phyloP scores from a whole-genome alignment of 2,797 vertebrate species.

The Steatocranus sp. region DNA sequence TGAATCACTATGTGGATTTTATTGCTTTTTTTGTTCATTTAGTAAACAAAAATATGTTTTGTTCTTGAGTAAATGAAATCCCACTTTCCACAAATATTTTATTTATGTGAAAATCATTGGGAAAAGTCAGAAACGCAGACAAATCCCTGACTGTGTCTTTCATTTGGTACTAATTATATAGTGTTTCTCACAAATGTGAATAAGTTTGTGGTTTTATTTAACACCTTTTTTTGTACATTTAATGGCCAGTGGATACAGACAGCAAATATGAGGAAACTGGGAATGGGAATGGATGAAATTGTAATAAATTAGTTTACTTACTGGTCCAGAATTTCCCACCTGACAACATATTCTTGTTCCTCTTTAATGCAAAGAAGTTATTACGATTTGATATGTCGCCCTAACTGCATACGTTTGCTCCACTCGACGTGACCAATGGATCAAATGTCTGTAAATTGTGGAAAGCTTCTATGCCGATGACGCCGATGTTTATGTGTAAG shows the following conservation, averaged over 20 bases:
- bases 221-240: not conserved
- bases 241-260: not conserved
- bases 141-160: not conserved
- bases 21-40: not conserved
- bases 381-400: not conserved
- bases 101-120: not conserved
- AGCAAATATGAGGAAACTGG: not conserved
- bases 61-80: not conserved
- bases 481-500: not conserved
- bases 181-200: not conserved
- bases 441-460: not conserved
- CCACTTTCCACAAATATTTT: not conserved
- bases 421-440: not conserved
- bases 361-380: not conserved
- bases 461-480: not conserved
- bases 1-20: not conserved
- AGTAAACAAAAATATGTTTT: not conserved
- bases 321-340: not conserved
- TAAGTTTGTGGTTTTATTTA: not conserved
- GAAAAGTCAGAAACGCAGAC: not conserved
- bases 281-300: not conserved
- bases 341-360: not conserved
- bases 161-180: not conserved
- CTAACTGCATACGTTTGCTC: not conserved
- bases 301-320: not conserved